A percentile compares a stretch with the other conserved stretches of the same genome.
phyloP scores from a whole-genome alignment of 2,113 vertebrate species.

The Ciconia stormi region DNA sequence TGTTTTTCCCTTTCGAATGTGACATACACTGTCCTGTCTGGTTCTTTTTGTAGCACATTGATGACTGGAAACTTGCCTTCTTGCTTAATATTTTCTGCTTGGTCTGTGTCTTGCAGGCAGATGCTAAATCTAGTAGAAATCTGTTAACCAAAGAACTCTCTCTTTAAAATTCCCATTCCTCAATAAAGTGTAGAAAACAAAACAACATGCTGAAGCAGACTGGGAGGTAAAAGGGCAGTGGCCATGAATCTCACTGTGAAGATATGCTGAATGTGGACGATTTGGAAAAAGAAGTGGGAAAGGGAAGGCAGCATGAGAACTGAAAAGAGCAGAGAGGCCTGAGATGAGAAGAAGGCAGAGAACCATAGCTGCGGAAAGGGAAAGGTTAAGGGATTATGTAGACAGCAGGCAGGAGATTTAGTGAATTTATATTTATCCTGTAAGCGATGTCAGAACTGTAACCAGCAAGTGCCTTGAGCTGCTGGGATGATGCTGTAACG shows the following conservation, averaged over 20 bases:
- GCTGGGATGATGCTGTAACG: background rate
- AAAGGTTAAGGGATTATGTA: constrained; percentile 42
- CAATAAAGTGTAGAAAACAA: background rate
- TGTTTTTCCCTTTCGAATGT: background rate
- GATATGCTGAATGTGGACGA: background rate
- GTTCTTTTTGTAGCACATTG: background rate
- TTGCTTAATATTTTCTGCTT: background rate
- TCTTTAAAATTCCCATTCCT: constrained; percentile 22
- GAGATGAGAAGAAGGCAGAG: background rate
- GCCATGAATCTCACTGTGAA: background rate
- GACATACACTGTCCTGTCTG: background rate
- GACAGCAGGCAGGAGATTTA: constrained; percentile 52
- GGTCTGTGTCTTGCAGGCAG: background rate
- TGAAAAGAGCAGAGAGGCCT: background rate
- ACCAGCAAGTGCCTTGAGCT: background rate
- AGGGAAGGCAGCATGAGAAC: background rate
- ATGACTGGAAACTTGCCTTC: background rate
- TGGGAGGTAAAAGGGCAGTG: background rate
- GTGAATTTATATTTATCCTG: constrained; percentile 70
- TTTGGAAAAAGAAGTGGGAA: background rate
- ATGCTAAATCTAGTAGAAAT: constrained; percentile 5
- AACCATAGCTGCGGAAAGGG: background rate
- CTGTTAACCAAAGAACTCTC: background rate
- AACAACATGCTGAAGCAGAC: background rate
- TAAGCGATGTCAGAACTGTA: constrained; percentile 32